Evolutionary conservation across 2,888 invertebrate genomes (phyloP), one percentile per base, ranked within the genome.

Genomic region (Mactromeris polynyma): DNA sequence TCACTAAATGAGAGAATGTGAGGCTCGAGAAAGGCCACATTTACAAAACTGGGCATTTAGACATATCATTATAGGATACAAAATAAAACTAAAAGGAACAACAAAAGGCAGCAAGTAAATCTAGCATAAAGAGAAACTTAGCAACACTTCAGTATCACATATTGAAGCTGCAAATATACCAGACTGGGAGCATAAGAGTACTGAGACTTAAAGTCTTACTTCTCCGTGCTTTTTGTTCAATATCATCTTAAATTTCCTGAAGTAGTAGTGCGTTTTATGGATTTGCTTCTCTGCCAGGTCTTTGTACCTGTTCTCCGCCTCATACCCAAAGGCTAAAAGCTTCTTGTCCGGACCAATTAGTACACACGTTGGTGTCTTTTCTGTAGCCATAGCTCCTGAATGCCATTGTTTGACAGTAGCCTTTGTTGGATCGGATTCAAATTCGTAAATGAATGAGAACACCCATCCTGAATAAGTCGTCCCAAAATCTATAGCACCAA

Each of bases 401-500:
- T n/a, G 14, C 58, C 58, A 58, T n/a, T 19, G 2, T 3, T 21
- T 58, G 58, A n/a, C 21, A 7, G 2, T 2, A 58, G 58, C 58
- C n/a, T 58, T 58, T 14, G 83, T 82, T 33, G 81, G 81, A 33
- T 79, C 79, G 17, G 38, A 38, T 26, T 79, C 2, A 79, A 42
- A 79, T 9, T 79, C 79, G 46, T 79, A 46, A 1, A 79, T 14
- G 26, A 79, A 79, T 0, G 79, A n/a, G n/a, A n/a, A n/a, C n/a
- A n/a, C n/a, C n/a, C n/a, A n/a, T n/a, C n/a, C n/a, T n/a, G n/a
- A n/a, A 79, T 79, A 42, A 14, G 79, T 79, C 40, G 79, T 79
- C 31, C 79, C 79, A 42, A 79, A 79, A 31, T 79, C 79, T 42
- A 79, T 79, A n/a, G 79, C 79, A 0, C 79, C 79, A 9, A 79